Evolutionary conservation across 2,113 vertebrate genomes (phyloP).

Genomic region (Empidonax alnorum): DNA sequence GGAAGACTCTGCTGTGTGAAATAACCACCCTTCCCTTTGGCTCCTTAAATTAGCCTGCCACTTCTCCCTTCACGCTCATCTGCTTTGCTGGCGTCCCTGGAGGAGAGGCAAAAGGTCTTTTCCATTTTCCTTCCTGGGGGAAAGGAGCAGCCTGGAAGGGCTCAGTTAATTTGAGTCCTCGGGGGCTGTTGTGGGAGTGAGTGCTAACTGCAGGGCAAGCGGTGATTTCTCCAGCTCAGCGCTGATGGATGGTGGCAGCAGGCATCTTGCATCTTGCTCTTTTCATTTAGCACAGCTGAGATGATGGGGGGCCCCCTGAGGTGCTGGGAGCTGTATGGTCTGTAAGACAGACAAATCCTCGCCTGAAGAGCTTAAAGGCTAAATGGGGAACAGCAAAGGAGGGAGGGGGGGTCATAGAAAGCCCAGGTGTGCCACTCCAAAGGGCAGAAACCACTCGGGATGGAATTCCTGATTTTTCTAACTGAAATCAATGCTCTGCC

Average conservation of each 20-base stretch:
- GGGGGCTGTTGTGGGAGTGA: neutral
- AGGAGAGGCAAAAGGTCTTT: neutral
- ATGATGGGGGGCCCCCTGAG: neutral
- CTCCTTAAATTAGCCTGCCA: neutral
- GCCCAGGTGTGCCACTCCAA: neutral
- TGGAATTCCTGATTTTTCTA: neutral
- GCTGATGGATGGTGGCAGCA: neutral
- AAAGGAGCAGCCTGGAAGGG: neutral
- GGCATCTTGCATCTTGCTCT: conserved; percentile 31
- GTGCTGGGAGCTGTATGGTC: neutral
- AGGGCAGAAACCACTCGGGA: neutral
- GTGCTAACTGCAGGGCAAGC: neutral
- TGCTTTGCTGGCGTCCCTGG: neutral
- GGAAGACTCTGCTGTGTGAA: neutral
- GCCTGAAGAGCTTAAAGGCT: conserved; percentile 53
- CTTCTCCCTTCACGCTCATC: neutral
- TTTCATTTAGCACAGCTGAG: conserved; percentile 18
- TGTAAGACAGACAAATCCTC: conserved; percentile 38
- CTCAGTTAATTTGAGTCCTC: neutral
- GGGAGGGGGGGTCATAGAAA: neutral
- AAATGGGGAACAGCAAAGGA: neutral
- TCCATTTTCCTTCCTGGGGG: neutral
- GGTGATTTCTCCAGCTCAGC: neutral
- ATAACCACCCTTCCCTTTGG: neutral
- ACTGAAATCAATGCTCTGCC: neutral